Conservation (phyloP, 1,140 invertebrate genomes). For the Sarcophaga peregrina region DNA sequence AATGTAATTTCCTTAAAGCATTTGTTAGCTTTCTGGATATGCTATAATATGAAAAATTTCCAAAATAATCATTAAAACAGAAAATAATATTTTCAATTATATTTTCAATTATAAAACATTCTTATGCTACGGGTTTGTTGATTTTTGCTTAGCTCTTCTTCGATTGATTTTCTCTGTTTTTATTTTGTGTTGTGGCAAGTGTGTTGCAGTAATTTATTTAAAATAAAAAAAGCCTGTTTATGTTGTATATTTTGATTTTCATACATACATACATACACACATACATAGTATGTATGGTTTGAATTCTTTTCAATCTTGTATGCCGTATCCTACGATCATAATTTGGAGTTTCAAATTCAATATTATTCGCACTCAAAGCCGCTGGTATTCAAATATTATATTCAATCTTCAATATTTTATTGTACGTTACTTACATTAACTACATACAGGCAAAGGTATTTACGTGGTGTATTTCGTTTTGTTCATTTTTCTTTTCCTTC, state of each 20-base stretch:
- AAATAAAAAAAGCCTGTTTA: too few species aligned
- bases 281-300: not conserved
- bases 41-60: too few species aligned
- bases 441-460: not conserved
- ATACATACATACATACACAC: not conserved
- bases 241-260: not conserved
- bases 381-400: slow-evolving; percentile 32
- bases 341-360: not conserved
- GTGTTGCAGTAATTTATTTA: too few species aligned
- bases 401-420: slow-evolving; percentile 41
- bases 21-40: too few species aligned
- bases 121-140: too few species aligned
- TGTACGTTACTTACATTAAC: not conserved
- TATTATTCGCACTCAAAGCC: slow-evolving; percentile 4
- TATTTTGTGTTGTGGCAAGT: too few species aligned
- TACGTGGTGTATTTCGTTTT: not conserved
- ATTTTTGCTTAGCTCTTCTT: too few species aligned
- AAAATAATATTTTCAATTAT: too few species aligned
- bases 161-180: too few species aligned
- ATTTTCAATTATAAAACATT: too few species aligned
- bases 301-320: not conserved
- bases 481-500: not conserved
- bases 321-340: not conserved
- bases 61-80: too few species aligned
- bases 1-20: too few species aligned